Evolutionary conservation across 2,113 vertebrate species (phyloP).

Genomic region (Carettochelys insculpta): DNA sequence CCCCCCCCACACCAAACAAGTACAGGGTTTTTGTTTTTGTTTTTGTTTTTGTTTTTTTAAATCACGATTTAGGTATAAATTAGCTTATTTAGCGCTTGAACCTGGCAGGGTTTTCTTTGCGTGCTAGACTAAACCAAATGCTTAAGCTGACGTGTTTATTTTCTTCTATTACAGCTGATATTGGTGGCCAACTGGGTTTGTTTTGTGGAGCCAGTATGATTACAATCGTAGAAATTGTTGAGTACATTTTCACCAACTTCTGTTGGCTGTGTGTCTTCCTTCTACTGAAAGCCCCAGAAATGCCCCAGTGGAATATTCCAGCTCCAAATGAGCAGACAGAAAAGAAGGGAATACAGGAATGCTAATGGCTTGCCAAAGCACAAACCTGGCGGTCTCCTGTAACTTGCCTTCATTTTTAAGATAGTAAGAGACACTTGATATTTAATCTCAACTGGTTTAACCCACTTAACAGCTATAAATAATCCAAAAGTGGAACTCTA

Average conservation of each 20-base stretch:
- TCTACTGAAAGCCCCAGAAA: conserved; percentile 76
- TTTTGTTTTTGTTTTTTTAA: conserved; percentile 52
- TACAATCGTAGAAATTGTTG: conserved; percentile 80
- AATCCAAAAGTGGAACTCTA: neutral
- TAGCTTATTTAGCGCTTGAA: conserved; percentile 22
- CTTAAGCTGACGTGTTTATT: conserved; percentile 32
- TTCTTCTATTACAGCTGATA: conserved; percentile 73
- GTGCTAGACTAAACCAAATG: conserved; percentile 49
- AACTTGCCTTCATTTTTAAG: neutral
- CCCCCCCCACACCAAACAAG: conserved; percentile 32
- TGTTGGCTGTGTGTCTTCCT: conserved; percentile 81
- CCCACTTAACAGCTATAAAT: neutral
- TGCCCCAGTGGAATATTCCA: conserved; percentile 42
- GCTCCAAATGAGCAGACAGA: conserved; percentile 41
- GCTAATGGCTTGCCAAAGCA: conserved; percentile 25
- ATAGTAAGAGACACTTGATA: neutral
- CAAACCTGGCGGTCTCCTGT: neutral
- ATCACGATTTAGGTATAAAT: neutral
- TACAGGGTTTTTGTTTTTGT: too few relatives aligned
- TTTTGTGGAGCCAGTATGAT: conserved; percentile 84
- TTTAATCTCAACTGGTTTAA: neutral
- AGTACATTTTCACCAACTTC: conserved; percentile 78
- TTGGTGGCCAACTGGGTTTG: conserved; percentile 80
- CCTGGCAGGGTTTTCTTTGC: conserved; percentile 9
- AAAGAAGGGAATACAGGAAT: conserved; percentile 65